phyloP scores from a whole-genome alignment of 2,888 invertebrate genomes.

The Strigamia crassipes region DNA sequence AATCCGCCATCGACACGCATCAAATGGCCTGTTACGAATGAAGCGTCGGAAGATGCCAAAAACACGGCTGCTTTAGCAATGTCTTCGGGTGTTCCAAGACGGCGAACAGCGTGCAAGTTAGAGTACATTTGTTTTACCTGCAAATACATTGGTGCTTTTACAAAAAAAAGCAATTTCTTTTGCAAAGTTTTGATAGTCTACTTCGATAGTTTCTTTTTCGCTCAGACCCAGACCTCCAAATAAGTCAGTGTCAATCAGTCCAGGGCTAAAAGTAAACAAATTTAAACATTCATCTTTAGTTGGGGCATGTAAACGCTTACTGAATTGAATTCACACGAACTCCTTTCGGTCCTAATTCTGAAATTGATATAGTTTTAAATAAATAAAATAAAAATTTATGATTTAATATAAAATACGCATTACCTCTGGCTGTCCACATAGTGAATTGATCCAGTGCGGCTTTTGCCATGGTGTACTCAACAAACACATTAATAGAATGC shows the following conservation, averaged over 20 bases:
- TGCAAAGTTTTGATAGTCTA: neutral
- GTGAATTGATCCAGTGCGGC: conserved; percentile 12
- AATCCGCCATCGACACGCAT: conserved; percentile 9
- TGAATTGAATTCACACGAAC: conserved; percentile 16
- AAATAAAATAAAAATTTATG: too few species aligned
- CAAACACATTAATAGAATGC: conserved; percentile 6
- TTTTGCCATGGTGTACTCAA: conserved; percentile 12
- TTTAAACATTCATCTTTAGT: neutral
- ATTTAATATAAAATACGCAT: neutral
- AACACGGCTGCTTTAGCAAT: conserved; percentile 13
- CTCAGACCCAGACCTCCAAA: neutral
- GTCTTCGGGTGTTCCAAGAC: conserved; percentile 6
- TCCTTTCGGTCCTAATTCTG: neutral
- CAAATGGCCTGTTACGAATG: neutral
- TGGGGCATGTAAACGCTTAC: neutral
- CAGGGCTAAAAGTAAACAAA: neutral
- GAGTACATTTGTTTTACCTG: conserved; percentile 4
- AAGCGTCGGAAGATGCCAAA: neutral
- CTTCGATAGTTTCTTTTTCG: neutral
- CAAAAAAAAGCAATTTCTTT: neutral
- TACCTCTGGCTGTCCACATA: conserved; percentile 16
- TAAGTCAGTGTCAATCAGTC: neutral
- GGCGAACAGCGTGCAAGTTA: neutral
- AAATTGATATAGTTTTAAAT: neutral
- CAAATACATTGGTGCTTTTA: neutral